phyloP scores from a whole-genome alignment of 2,113 vertebrate species.

The Sprattus sprattus region DNA sequence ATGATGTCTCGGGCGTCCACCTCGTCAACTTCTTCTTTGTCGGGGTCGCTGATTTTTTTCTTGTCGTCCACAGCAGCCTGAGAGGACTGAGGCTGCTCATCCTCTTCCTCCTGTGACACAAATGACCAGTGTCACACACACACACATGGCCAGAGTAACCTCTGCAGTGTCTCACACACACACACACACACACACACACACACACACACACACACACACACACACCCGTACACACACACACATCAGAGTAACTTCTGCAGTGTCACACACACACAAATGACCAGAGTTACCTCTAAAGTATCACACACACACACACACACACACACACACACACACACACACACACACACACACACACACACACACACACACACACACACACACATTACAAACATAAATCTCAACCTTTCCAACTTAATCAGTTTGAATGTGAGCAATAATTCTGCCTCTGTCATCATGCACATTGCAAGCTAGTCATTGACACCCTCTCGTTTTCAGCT shows the following conservation, averaged over 20 bases:
- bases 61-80: conserved; percentile 77
- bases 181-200: no score
- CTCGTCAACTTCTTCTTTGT: conserved; percentile 89
- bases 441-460: background rate
- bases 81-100: conserved; percentile 67
- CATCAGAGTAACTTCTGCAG: background rate
- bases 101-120: conserved; percentile 80
- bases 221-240: no score
- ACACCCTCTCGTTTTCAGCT: background rate
- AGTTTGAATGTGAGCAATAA: background rate
- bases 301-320: no score
- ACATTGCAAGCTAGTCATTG: background rate
- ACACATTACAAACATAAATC: no score
- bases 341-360: background rate
- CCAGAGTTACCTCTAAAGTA: no score
- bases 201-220: no score
- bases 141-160: background rate
- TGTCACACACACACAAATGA: no score
- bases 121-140: background rate
- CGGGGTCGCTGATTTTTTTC: conserved; percentile 91
- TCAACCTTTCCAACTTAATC: background rate
- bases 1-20: conserved; percentile 88
- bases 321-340: no score
- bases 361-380: background rate
- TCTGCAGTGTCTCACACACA: no score